Conservation (phyloP, 2,797 vertebrate species). For the Bryconaethiops microstoma region DNA sequence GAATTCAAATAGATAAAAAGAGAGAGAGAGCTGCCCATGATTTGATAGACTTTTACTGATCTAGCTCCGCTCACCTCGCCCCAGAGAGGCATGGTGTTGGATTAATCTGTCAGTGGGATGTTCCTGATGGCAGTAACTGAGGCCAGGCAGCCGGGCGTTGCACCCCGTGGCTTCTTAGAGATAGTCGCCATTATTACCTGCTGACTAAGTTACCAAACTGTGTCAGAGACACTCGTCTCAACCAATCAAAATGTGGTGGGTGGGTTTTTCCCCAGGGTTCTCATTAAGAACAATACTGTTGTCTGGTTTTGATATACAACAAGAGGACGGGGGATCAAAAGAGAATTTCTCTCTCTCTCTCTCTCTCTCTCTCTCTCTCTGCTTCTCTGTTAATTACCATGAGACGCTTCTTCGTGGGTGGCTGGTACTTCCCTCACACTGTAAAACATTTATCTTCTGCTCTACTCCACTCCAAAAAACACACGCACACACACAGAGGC, state of each 20-base stretch:
- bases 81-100: background rate
- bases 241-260: slow-evolving; percentile 14
- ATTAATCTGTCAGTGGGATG: slow-evolving; percentile 31
- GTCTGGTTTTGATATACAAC: slow-evolving; percentile 28
- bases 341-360: slow-evolving; percentile 7
- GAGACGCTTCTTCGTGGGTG: background rate
- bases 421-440: background rate
- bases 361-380: background rate
- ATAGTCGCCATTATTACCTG: slow-evolving; percentile 1
- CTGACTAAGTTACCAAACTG: slow-evolving; percentile 18
- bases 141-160: background rate
- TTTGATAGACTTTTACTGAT: slow-evolving; percentile 32
- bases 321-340: background rate
- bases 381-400: slow-evolving; percentile 24
- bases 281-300: slow-evolving; percentile 23
- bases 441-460: background rate
- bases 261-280: slow-evolving; percentile 10
- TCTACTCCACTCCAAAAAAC: background rate
- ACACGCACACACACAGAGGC: background rate
- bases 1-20: no score
- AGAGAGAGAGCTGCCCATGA: slow-evolving; percentile 3
- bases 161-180: background rate
- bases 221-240: background rate
- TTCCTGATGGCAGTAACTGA: slow-evolving; percentile 8
- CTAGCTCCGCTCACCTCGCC: slow-evolving; percentile 1